Percentiles rank a stretch among this genome's conserved stretches.
Evolutionary conservation across 2,113 vertebrate genomes (phyloP).

Genomic region (Lamprologus callipterus): DNA sequence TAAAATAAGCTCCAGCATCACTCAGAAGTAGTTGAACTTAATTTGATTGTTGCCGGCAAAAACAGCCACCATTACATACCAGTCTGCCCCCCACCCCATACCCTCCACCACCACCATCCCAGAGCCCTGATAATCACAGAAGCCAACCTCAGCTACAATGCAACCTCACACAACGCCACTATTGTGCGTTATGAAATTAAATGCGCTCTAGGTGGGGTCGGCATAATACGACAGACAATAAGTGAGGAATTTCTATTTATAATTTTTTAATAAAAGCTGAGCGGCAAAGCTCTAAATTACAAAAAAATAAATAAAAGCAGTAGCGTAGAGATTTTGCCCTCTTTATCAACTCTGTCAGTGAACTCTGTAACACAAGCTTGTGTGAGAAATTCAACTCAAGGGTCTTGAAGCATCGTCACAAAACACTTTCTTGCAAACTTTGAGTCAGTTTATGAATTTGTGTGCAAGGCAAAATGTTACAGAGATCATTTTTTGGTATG

Average conservation of each 20-base stretch:
- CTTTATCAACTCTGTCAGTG: conserved; percentile 7
- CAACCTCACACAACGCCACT: conserved; percentile 28
- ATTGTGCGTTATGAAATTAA: conserved; percentile 23
- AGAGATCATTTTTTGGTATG: not conserved
- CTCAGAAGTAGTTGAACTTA: not conserved
- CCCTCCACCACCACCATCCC: not conserved
- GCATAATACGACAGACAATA: conserved; percentile 51
- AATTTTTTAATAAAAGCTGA: conserved; percentile 56
- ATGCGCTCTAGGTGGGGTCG: conserved; percentile 49
- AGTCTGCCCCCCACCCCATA: not conserved
- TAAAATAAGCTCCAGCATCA: conserved; percentile 5
- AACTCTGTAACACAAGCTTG: not conserved
- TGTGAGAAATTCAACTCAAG: not conserved
- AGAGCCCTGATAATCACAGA: not conserved
- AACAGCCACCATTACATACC: not conserved
- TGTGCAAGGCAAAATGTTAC: not conserved
- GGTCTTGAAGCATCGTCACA: not conserved
- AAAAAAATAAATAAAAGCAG: conserved; percentile 13
- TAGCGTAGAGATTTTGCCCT: not conserved
- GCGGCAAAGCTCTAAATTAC: conserved; percentile 38
- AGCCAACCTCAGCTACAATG: not conserved
- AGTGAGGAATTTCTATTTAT: conserved; percentile 7
- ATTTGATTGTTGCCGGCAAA: not conserved
- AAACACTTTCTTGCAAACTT: not conserved
- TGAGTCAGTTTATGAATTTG: not conserved